Evolutionary conservation across 2,797 vertebrate species (phyloP).

Genomic region (Tenualosa thibaudeaui): DNA sequence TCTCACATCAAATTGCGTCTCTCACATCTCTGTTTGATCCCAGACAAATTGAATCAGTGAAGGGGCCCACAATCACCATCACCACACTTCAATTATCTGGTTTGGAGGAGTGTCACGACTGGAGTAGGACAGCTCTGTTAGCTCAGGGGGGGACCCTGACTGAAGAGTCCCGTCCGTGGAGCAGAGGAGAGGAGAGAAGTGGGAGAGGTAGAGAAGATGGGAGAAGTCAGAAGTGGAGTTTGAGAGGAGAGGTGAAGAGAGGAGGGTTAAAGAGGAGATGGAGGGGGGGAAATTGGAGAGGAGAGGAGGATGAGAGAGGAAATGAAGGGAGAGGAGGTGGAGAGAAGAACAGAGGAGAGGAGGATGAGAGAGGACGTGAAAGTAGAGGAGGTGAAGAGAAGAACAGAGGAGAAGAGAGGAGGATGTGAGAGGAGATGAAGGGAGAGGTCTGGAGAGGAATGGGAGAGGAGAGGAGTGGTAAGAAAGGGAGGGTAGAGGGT

Average conservation of each 20-base stretch:
- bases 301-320: background rate
- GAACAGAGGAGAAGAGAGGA: too few relatives aligned
- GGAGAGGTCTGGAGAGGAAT: too few relatives aligned
- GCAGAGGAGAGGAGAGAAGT: background rate
- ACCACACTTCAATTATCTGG: conserved; percentile 30
- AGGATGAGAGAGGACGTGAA: background rate
- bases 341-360: background rate
- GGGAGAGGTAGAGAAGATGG: background rate
- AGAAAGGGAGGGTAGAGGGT: background rate
- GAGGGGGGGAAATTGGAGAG: background rate
- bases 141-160: background rate
- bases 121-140: background rate
- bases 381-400: background rate
- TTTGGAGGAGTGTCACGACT: conserved; percentile 25
- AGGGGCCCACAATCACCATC: conserved; percentile 19
- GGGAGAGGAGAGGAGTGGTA: background rate
- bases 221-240: too few relatives aligned
- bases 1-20: background rate
- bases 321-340: background rate
- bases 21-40: too few relatives aligned
- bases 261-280: background rate
- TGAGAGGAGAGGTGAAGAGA: background rate
- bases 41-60: background rate
- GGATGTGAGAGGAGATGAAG: background rate
- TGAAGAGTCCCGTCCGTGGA: background rate